Evolutionary conservation across 2,797 vertebrate species (phyloP).

Genomic region (Sphenodon punctatus): DNA sequence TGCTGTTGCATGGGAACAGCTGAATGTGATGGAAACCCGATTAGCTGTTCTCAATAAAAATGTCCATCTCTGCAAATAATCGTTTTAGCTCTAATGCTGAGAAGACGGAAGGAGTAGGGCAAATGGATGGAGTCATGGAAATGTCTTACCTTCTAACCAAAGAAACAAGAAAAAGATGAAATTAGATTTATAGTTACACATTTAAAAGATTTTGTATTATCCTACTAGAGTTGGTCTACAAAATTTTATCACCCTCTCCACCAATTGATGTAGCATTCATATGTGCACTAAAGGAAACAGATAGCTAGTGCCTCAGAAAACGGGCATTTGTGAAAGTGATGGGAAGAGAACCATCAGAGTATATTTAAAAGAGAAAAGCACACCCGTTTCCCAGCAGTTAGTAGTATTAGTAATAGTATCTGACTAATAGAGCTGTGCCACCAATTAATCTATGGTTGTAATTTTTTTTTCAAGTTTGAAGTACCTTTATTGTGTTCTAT

Average conservation of each 20-base stretch:
- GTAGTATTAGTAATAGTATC: too few relatives aligned
- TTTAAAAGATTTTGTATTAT: not conserved
- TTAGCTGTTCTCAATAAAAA: too few relatives aligned
- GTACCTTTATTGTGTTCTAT: not conserved
- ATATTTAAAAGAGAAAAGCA: not conserved
- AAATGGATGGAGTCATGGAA: too few relatives aligned
- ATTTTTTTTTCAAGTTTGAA: too few relatives aligned
- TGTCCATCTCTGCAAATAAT: too few relatives aligned
- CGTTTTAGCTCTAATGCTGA: too few relatives aligned
- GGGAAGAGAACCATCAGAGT: rapidly evolving
- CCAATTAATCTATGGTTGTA: too few relatives aligned
- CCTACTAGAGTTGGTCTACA: not conserved
- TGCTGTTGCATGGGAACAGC: too few relatives aligned
- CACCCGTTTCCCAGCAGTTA: too few relatives aligned
- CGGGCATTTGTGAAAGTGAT: not conserved
- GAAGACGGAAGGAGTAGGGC: too few relatives aligned
- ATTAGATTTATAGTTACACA: not conserved
- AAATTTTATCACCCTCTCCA: not conserved
- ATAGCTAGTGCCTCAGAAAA: not conserved
- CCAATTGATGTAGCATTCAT: not conserved
- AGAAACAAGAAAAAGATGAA: not conserved
- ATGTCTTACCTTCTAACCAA: not conserved
- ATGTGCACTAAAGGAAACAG: not conserved
- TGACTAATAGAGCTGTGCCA: too few relatives aligned
- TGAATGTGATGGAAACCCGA: too few relatives aligned